Evolutionary conservation across 2,113 vertebrate genomes (phyloP), one percentile per base, ranked within the genome.

Genomic region (Octodon degus): DNA sequence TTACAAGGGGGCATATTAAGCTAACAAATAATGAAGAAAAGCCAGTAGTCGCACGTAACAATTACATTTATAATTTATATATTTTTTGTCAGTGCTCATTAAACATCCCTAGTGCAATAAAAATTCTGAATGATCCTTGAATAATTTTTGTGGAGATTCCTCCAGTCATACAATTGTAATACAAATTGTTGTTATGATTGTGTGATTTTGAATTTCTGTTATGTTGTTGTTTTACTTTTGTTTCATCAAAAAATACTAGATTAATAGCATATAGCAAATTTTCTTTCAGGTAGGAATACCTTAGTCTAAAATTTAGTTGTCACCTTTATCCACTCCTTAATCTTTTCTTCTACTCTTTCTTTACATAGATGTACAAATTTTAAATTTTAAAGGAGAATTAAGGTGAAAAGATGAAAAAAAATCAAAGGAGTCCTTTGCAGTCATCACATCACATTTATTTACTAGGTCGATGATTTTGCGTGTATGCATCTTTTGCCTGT

Each of bases 1-100:
- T 96, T 97, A 97, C 97, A 97, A 97, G 96, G 96, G 92, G 96
- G 96, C 96, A 93, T 87, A 27, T 5, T 77, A 94, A 89, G 86
- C 58, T 91, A 97, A 96, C 68, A 97, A 94, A 96, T 84, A 24
- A 65, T 58, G 87, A 79, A 74, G 34, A 24, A 86, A 17, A 63
- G 2, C 16, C 55, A 89, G 34, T 7, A 34, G 9, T 58, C 32
- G 13, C 63, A 43, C 24, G 58, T 82, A 79, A 63, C 22, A 77
- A 25, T 11, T n/a, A 32, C 32, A 12, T 85, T 58, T 87, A 83
- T 86, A 97, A 85, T 32, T 80, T 91, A 50, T 43, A 63, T 16
- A 30, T 27, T 85, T 91, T 89, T 89, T 93, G 34, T 24, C 27
- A 96, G 11, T 55, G 11, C 14, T 91, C 53, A 72, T 82, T 85